Evolutionary conservation across 2,888 invertebrate species (phyloP), one percentile per base, ranked within the genome.

Genomic region (Craniophora ligustri): DNA sequence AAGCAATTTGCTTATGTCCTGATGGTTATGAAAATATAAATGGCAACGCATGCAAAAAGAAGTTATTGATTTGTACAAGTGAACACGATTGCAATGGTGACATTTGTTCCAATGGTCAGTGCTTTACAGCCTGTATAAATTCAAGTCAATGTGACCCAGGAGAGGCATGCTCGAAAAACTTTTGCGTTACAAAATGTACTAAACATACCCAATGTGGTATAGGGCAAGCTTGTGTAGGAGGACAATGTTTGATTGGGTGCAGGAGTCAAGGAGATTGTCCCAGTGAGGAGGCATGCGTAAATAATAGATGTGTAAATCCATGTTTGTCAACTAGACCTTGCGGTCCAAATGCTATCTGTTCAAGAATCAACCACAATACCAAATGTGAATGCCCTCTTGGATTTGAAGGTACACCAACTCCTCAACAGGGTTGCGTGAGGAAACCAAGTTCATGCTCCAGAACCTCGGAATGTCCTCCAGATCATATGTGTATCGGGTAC

Each of bases 391-490:
- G 98, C 77, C 98, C 98, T 0, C 92, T 95, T 42, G 97, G 97
- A 23, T 98, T 98, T 81, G 96, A 97, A 85, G 97, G 97, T 1
- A 97, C 97, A 79, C 98, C 98, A 11, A 96, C 96, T 11, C 96
- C 98, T 0, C 96, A 98, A 82, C 97, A 98, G 87, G 98, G 98
- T 4, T 98, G 98, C 81, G 96, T 98, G 5, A 94, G 98, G 68
- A 95, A 97, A 48, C 96, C 97, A n/a, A 93, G 94, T 31, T 82
- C 94, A 13, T 98, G 98, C 74, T 88, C 91, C 28, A 94, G 94
- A 56, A 94, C 95, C 28, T 94, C 94, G 40, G 95, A 97, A 71
- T 98, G 98, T 78, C 96, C 97, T 3, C 91, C 93, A 35, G 95
- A 96, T 41, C 96, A 97, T 72, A 94, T 95, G 90, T 98, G 98